Evolutionary conservation across 2,113 vertebrate genomes (phyloP), one percentile per base, ranked within the genome.

Genomic region (Phylloscopus trochiloides): DNA sequence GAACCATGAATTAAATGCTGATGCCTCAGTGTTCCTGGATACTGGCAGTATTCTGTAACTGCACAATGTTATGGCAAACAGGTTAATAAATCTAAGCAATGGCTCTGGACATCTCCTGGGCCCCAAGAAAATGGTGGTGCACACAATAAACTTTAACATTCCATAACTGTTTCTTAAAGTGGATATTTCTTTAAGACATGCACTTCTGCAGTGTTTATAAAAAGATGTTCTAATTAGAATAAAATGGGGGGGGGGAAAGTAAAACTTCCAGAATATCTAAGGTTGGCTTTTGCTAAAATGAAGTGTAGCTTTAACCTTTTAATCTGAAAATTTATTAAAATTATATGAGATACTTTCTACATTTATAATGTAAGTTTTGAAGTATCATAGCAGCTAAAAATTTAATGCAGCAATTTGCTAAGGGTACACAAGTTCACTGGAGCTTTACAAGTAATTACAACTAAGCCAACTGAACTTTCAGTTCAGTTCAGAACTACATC

Each of bases 161-260:
- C 14, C 16, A 17, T 28, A 45, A 21, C 4, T 19, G 8, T 22
- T 81, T 50, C 62, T 66, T 25, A 8, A 54, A 76, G 6, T 32
- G 29, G 8, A 9, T 32, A 43, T 45, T 84, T 55, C 52, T 76
- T 45, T 65, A 75, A 54, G 20, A 70, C 38, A 24, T 5, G 22
- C 12, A 38, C 11, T 59, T 85, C 29, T 71, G 57, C 18, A 55
- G 7, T 51, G 17, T 43, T 55, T 45, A 50, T 50, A 65, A 57
- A 84, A 74, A 42, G 8, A 54, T 68, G 5, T n/a, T 57, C 31
- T 47, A 52, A 29, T 47, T 72, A 52, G 24, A 63, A 57, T 32
- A 78, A 87, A 91, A 68, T 9, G 7, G 6, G 7, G 6, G 1
- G 6, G 10, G 0, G 4, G 0, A 5, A 32, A 61, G 11, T 12